A percentile compares a stretch with the other conserved stretches of the same genome.
Conservation (phyloP, 23 tunicate species). For the Styela clava region DNA sequence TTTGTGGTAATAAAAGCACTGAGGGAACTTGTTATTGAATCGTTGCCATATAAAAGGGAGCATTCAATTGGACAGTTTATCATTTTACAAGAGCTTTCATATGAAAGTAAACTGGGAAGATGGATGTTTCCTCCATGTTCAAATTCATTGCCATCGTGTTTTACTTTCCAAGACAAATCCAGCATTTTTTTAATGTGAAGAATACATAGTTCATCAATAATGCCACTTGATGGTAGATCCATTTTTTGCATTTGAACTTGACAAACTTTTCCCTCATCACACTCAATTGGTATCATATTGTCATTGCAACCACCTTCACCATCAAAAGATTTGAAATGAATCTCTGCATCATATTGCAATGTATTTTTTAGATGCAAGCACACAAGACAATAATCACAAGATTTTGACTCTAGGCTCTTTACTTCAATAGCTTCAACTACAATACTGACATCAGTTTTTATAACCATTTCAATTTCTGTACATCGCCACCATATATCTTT, state of each 20-base stretch:
- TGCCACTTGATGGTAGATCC: background rate
- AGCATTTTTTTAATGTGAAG: background rate
- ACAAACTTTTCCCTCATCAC: background rate
- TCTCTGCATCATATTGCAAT: background rate
- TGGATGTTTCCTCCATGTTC: background rate
- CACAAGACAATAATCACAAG: background rate
- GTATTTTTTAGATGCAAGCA: background rate
- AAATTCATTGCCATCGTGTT: background rate
- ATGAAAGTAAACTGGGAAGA: background rate
- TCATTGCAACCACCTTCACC: background rate
- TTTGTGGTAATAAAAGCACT: background rate
- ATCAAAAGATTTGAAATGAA: background rate
- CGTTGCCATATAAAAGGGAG: background rate
- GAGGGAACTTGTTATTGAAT: background rate
- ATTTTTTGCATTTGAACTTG: background rate
- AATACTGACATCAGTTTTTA: background rate
- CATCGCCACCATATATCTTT: background rate
- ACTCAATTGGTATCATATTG: background rate
- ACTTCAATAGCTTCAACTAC: background rate
- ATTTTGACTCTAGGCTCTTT: background rate
- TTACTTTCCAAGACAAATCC: background rate
- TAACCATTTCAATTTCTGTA: slow-evolving; percentile 13
- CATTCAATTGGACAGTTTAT: slow-evolving; percentile 2
- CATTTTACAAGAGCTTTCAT: background rate
- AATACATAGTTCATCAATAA: background rate